phyloP scores from a whole-genome alignment of 2,797 vertebrate species.

The Falco peregrinus region DNA sequence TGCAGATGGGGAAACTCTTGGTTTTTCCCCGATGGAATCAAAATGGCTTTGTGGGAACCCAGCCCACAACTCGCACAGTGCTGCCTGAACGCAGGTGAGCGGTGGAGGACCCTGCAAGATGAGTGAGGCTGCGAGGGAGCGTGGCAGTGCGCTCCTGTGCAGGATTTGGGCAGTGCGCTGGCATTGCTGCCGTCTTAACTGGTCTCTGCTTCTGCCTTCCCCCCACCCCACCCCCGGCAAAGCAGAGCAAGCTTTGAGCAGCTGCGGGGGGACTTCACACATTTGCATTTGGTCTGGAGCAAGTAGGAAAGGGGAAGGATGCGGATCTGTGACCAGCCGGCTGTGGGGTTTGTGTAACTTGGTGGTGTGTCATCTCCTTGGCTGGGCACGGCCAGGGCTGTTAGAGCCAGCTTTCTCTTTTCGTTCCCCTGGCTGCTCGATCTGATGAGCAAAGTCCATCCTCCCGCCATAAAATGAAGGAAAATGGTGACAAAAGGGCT shows the following conservation, averaged over 20 bases:
- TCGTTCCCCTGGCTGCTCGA: neutral
- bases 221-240: neutral
- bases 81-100: neutral
- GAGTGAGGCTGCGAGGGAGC: neutral
- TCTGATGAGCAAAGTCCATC: neutral
- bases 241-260: neutral
- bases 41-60: neutral
- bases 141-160: rapidly evolving
- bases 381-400: neutral
- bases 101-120: neutral
- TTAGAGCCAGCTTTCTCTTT: neutral
- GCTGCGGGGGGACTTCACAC: neutral
- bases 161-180: rapidly evolving
- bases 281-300: neutral
- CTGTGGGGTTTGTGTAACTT: neutral
- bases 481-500: neutral
- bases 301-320: neutral
- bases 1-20: neutral
- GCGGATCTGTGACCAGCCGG: neutral
- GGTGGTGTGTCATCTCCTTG: neutral
- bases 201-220: neutral
- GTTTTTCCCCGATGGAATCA: neutral
- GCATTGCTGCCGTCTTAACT: neutral
- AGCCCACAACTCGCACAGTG: rapidly evolving
- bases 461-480: neutral